Percentiles rank a stretch among this genome's conserved stretches.
phyloP scores from a whole-genome alignment of 2,888 invertebrate species.

The Acronicta psi region DNA sequence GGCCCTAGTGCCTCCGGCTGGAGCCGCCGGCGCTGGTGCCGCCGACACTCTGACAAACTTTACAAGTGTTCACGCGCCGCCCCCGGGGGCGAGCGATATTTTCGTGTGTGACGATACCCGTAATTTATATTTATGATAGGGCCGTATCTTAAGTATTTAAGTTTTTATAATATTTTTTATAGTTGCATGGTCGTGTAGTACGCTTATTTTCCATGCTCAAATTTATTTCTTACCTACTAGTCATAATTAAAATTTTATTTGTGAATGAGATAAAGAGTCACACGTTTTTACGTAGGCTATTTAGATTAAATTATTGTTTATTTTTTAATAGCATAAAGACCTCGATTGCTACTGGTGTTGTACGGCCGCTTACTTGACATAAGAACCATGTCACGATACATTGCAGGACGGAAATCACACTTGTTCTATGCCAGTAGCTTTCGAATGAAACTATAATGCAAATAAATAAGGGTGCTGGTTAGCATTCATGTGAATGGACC shows the following conservation, averaged over 20 bases:
- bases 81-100: slow-evolving; percentile 54
- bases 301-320: slow-evolving; percentile 79
- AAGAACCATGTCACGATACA: slow-evolving; percentile 17
- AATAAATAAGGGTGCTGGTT: slow-evolving; percentile 75
- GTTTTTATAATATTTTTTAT: slow-evolving; percentile 85
- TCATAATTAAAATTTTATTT: slow-evolving; percentile 85
- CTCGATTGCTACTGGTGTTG: slow-evolving; percentile 42
- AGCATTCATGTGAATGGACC: slow-evolving; percentile 71
- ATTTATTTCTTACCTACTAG: slow-evolving; percentile 87
- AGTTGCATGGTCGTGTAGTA: slow-evolving; percentile 86
- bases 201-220: slow-evolving; percentile 88
- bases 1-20: slow-evolving; percentile 72
- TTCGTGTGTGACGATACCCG: slow-evolving; percentile 76
- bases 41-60: slow-evolving; percentile 49
- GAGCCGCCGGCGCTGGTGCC: slow-evolving; percentile 43
- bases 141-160: slow-evolving; percentile 66
- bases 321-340: slow-evolving; percentile 49
- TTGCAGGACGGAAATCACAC: slow-evolving; percentile 13
- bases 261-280: slow-evolving; percentile 66
- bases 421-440: slow-evolving; percentile 54
- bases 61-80: slow-evolving; percentile 51
- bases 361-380: slow-evolving; percentile 9
- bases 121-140: slow-evolving; percentile 83
- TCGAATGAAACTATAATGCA: slow-evolving; percentile 52
- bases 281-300: slow-evolving; percentile 72